Conservation (phyloP, 2,797 vertebrate species). For the Poecilia gillii region DNA sequence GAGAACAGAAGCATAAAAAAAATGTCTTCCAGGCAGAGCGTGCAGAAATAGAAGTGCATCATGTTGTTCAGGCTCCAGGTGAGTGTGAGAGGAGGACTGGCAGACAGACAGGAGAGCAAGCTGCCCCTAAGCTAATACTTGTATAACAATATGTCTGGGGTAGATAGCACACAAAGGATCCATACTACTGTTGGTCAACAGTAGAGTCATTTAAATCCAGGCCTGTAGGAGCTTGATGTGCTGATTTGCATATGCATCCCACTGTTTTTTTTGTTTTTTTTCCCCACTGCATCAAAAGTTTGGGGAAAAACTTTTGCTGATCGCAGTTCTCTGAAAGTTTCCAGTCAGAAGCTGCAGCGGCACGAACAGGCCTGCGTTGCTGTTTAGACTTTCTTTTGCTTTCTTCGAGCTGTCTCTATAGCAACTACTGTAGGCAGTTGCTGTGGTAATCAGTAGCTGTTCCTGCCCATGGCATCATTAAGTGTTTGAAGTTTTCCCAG, state of each 20-base stretch:
- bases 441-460: constrained; percentile 69
- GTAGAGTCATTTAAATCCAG: constrained; percentile 71
- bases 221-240: constrained; percentile 71
- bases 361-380: constrained; percentile 49
- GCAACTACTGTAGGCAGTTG: constrained; percentile 79
- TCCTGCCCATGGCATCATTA: constrained; percentile 73
- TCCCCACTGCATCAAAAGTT: constrained; percentile 70
- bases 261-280: constrained; percentile 51
- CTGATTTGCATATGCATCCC: constrained; percentile 75
- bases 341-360: constrained; percentile 41
- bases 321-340: constrained; percentile 74
- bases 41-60: constrained; percentile 70
- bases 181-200: constrained; percentile 73
- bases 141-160: constrained; percentile 75
- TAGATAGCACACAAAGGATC: constrained; percentile 76
- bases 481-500: constrained; percentile 77
- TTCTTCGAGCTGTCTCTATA: constrained; percentile 79
- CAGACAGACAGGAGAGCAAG: constrained; percentile 64
- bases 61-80: constrained; percentile 67
- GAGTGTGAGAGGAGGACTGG: constrained; percentile 62
- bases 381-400: constrained; percentile 69
- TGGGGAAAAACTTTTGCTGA: constrained; percentile 71
- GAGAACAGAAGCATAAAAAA: constrained; percentile 65
- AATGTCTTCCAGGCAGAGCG: constrained; percentile 57
- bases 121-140: constrained; percentile 78